These are phyloP conservation scores for Pterocles orientalis DNA, from an alignment of 2,113 vertebrate genomes.

Conservation along the genomic window DNA sequence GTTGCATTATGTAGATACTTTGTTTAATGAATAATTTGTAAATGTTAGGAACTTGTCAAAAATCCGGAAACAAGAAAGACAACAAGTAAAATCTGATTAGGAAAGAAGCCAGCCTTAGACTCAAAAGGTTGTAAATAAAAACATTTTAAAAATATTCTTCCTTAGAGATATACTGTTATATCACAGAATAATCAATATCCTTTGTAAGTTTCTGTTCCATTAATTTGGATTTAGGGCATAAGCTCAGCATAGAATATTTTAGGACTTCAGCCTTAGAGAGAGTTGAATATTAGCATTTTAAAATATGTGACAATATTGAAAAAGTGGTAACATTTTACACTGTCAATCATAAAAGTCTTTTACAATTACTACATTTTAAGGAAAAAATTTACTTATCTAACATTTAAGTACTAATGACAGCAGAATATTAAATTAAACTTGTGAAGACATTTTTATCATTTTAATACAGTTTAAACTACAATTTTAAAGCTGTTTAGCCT, in stretches of 20 bases:
- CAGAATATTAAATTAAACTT: constrained; percentile 32
- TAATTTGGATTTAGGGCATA: constrained; percentile 10
- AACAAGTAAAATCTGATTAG: neutral
- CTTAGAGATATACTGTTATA: neutral
- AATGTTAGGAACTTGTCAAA: neutral
- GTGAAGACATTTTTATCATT: constrained; percentile 15
- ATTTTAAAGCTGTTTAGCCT: neutral
- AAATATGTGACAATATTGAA: constrained; percentile 8
- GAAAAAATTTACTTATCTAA: constrained; percentile 31
- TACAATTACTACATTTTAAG: neutral
- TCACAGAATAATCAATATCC: neutral
- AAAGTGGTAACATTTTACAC: neutral
- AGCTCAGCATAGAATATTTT: neutral
- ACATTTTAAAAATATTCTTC: neutral
- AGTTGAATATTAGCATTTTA: constrained; percentile 26
- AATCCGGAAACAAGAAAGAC: neutral
- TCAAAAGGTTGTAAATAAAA: neutral
- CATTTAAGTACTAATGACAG: constrained; percentile 17
- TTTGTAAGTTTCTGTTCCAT: neutral
- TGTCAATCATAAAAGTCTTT: constrained; percentile 14
- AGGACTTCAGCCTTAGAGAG: neutral
- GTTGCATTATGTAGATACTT: neutral
- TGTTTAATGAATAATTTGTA: neutral
- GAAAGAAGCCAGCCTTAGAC: neutral
- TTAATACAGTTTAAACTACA: constrained; percentile 6